Base-by-base conservation (phyloP, 2,113 vertebrate species). In the Dasyurus viverrinus region DNA sequence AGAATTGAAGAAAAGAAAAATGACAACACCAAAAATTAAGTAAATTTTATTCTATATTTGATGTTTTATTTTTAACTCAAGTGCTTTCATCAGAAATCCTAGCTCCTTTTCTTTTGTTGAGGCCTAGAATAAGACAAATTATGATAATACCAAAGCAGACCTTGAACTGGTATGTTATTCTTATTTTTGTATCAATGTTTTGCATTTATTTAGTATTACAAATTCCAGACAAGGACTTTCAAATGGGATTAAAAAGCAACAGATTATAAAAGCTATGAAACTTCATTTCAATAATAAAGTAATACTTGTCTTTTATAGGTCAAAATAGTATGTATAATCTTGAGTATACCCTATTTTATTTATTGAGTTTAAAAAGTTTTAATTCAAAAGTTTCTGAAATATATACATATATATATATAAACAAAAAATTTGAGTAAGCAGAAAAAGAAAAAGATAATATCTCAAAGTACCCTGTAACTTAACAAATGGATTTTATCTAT, bases 351-450 rank as follows among this genome's bases (percentile, higher is more conserved):
- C n/a, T 47, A 30, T 60, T 9, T 94, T 90, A 93, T 97, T 98
- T 96, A 97, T 76, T 96, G 89, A 55, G 93, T 93, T 98, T 97
- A 97, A 97, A 97, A 97, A 92, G 14, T 84, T 92, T 94, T 90
- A 26, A 25, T 96, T 97, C 91, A 92, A 89, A 52, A 97, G 94
- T 84, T 96, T 3, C 9, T 68, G 90, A 94, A 90, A 97, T 94
- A 92, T 89, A 60, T 91, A 94, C 53, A 11, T 1, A 52, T 52
- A 52, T 52, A 52, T 52, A 52, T 52, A 11, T 52, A 52, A 90
- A 93, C 93, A 97, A 95, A 97, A 47, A 98, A 95, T 46, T 30
- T 89, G 90, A 94, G 94, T 91, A 95, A 96, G 42, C 93, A 92
- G 30, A 91, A 46, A 53, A 94, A 96, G 30, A 94, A 46, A 96